Conservation (phyloP, 2,797 vertebrate genomes). For the Thripadectes ignobilis region DNA sequence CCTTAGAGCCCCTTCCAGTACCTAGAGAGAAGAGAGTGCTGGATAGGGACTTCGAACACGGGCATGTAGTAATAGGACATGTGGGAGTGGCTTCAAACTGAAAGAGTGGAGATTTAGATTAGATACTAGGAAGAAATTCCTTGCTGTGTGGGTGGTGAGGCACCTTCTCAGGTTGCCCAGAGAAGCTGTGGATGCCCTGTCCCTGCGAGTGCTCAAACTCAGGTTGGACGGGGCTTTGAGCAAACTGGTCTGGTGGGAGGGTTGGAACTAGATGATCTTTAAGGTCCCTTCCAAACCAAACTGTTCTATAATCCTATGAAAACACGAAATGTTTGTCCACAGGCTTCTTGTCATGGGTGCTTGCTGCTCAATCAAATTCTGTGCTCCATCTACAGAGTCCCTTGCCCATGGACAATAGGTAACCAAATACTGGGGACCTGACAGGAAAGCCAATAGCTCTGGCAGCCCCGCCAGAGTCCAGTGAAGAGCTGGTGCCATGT, state of each 20-base stretch:
- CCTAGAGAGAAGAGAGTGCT: neutral
- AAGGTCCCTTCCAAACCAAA: neutral
- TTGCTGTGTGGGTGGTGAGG: neutral
- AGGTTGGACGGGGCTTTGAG: neutral
- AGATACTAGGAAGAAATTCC: neutral
- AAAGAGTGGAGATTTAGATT: neutral
- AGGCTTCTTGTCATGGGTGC: rapidly evolving
- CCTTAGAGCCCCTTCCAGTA: neutral
- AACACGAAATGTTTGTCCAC: neutral
- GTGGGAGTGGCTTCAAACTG: neutral
- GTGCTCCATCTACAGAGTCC: neutral
- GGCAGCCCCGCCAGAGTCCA: rapidly evolving
- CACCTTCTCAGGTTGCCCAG: neutral
- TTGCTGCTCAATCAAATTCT: neutral
- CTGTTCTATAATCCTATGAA: neutral
- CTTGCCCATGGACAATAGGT: neutral
- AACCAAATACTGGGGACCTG: rapidly evolving
- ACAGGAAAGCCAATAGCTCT: neutral
- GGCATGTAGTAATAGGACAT: neutral
- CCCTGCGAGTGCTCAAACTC: no score
- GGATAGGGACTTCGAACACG: neutral
- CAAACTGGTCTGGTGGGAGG: neutral
- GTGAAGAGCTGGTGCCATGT: neutral
- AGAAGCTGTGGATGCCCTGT: no score
- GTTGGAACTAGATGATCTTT: neutral